Conservation (phyloP, 2,797 vertebrate genomes). For the Argentina silus region DNA sequence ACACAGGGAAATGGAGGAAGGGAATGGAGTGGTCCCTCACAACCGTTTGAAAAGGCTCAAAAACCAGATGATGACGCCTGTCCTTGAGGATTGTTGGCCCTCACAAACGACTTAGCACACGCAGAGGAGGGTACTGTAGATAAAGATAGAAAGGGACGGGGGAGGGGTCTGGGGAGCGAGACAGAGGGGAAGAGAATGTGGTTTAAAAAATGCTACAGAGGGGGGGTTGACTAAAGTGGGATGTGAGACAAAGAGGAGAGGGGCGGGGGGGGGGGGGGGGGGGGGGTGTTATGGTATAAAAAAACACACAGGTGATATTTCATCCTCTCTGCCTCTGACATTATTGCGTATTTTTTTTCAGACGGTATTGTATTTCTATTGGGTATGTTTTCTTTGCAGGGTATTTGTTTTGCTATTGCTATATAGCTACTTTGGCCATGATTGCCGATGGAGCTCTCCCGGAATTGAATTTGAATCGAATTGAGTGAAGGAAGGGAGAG, state of each 20-base stretch:
- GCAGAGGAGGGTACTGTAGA: not conserved
- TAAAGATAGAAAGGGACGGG: slow-evolving; percentile 9
- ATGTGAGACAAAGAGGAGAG: too few relatives aligned
- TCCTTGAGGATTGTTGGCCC: not conserved
- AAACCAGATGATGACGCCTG: not conserved
- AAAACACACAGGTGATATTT: slow-evolving; percentile 39
- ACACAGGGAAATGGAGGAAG: not conserved
- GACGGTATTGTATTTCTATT: slow-evolving; percentile 32
- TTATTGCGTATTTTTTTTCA: slow-evolving; percentile 41
- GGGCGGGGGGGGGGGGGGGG: too few relatives aligned
- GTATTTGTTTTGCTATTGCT: slow-evolving; percentile 39
- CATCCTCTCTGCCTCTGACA: slow-evolving; percentile 44
- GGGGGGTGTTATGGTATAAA: not conserved
- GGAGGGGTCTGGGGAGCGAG: not conserved
- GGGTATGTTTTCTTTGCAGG: slow-evolving; percentile 48
- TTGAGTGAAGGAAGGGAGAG: slow-evolving; percentile 63
- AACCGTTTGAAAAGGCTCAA: not conserved
- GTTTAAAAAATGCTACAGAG: not conserved
- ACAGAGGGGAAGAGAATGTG: not conserved
- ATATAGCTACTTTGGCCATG: slow-evolving; percentile 33
- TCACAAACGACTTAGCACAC: too few relatives aligned
- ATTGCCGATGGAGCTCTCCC: slow-evolving; percentile 51
- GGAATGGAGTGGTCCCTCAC: not conserved
- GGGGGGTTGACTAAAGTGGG: too few relatives aligned
- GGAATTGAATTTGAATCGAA: slow-evolving; percentile 71